Conservation (phyloP, 2,113 vertebrate genomes). For the Scophthalmus maximus region DNA sequence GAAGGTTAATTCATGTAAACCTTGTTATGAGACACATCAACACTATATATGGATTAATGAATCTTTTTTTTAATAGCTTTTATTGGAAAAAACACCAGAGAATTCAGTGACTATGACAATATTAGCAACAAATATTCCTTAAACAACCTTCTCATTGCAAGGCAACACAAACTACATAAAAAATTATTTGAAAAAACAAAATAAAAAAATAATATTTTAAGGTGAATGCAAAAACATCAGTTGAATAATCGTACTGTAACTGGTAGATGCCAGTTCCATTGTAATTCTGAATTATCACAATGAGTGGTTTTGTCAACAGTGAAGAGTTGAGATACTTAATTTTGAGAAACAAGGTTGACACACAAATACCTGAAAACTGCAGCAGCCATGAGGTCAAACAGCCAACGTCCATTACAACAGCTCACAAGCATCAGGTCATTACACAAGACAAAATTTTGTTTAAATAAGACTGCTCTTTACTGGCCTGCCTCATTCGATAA, state of each 20-base stretch:
- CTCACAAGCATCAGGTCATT: conserved; percentile 41
- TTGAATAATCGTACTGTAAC: conserved; percentile 6
- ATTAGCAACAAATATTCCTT: conserved; percentile 26
- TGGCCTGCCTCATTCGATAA: conserved; percentile 39
- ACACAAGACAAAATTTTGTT: conserved; percentile 25
- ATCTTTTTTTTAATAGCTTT: conserved; percentile 32
- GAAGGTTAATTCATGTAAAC: no score
- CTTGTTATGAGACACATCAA: no score
- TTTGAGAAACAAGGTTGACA: conserved; percentile 8
- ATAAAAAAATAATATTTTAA: background rate
- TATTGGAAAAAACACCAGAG: conserved; percentile 40
- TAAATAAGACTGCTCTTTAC: conserved; percentile 30
- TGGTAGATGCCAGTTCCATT: conserved; percentile 10
- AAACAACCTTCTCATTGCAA: conserved; percentile 16
- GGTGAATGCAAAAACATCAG: conserved; percentile 22
- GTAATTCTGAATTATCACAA: conserved; percentile 12
- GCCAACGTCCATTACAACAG: conserved; percentile 30
- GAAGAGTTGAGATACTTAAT: background rate
- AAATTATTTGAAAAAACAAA: background rate
- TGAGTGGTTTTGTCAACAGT: conserved; percentile 39
- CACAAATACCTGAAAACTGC: conserved; percentile 30
- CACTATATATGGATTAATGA: background rate
- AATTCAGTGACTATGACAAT: conserved; percentile 54
- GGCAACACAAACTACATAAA: conserved; percentile 39
- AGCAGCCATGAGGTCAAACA: conserved; percentile 22